A percentile compares a stretch with the other conserved stretches of the same genome.
Evolutionary conservation across 1,140 invertebrate genomes (phyloP).

Genomic region (Nilaparvata lugens): DNA sequence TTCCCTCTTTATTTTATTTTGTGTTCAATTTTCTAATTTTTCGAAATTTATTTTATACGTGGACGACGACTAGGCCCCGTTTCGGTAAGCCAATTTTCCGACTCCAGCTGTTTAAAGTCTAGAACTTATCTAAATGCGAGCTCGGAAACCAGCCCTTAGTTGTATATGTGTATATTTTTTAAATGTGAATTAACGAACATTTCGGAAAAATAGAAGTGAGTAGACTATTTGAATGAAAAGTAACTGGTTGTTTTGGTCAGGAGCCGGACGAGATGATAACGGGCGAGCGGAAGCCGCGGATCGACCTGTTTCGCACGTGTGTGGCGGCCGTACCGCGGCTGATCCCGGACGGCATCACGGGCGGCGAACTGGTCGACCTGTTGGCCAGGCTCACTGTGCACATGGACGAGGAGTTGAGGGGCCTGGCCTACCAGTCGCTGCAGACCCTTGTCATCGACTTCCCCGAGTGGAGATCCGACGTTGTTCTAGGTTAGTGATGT

Average conservation of each 20-base stretch:
- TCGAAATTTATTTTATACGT: no score
- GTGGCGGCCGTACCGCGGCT: constrained; percentile 95
- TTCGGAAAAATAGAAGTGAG: no score
- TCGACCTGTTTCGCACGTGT: constrained; percentile 96
- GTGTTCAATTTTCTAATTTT: no score
- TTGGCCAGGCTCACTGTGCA: constrained; percentile 84
- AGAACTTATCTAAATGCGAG: no score
- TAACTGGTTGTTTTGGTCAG: constrained; percentile 9
- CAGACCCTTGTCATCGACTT: constrained; percentile 95
- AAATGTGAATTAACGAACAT: no score
- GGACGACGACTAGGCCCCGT: no score
- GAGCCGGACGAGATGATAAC: constrained; percentile 94
- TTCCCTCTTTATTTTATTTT: no score
- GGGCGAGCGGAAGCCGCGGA: constrained; percentile 94
- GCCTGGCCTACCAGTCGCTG: constrained; percentile 88
- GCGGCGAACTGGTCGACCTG: constrained; percentile 87
- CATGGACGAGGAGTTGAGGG: constrained; percentile 84
- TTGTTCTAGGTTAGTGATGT: constrained; percentile 70
- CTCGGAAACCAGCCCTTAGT: no score
- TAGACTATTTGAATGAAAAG: no score
- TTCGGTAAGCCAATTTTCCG: no score
- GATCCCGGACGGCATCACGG: constrained; percentile 94
- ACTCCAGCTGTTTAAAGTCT: no score
- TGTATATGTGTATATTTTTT: no score
- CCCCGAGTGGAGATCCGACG: constrained; percentile 93